These are phyloP conservation scores for Falco berigora DNA, from an alignment of 2,797 vertebrate species.

Conservation along the genomic window DNA sequence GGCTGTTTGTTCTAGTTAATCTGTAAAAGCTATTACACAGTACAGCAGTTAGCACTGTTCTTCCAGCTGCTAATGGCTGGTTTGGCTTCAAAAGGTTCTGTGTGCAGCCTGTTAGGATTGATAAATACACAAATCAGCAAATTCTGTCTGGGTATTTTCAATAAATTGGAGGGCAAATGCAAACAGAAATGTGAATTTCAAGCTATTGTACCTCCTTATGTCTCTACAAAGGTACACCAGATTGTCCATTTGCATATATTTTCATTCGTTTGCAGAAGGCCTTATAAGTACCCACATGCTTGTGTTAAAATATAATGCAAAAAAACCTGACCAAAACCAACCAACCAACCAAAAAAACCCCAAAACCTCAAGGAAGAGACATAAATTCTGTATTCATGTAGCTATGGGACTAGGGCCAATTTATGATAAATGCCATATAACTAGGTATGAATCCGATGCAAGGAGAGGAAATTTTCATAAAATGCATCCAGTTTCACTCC, in stretches of 20 bases:
- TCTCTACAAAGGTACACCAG: neutral
- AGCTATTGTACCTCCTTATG: neutral
- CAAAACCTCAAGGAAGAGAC: neutral
- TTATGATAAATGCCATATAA: neutral
- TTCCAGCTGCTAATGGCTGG: neutral
- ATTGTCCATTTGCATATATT: neutral
- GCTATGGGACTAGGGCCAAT: neutral
- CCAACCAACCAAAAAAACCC: neutral
- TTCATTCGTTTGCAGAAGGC: neutral
- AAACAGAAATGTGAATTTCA: neutral
- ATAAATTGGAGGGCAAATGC: neutral
- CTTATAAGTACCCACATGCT: neutral
- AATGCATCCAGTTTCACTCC: neutral
- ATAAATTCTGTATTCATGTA: neutral
- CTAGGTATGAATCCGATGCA: neutral
- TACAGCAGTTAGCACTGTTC: neutral
- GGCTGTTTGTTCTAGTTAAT: conserved; percentile 19
- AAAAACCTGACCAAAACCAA: neutral
- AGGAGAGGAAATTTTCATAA: neutral
- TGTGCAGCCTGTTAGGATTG: neutral
- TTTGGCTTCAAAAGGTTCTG: neutral
- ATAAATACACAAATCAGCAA: neutral
- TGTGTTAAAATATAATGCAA: neutral
- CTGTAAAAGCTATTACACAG: neutral
- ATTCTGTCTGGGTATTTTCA: neutral